These are phyloP conservation scores for Anguilla megastoma DNA, from an alignment of 2,797 vertebrate species.

Conservation along the genomic window DNA sequence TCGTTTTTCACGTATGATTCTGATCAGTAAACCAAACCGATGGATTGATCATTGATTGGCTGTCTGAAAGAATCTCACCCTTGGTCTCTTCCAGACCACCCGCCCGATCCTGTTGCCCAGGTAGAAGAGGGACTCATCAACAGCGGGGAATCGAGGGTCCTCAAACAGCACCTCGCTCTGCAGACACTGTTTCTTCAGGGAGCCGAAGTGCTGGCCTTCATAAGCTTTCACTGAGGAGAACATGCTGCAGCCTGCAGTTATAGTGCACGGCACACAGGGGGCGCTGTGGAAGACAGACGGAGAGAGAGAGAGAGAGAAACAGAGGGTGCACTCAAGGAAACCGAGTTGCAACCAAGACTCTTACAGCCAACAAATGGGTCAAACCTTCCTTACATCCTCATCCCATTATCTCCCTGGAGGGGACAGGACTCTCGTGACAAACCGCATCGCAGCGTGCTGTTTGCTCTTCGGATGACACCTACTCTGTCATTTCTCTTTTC, in stretches of 20 bases:
- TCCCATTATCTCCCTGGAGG: conserved; percentile 9
- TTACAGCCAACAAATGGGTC: conserved; percentile 23
- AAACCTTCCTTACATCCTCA: conserved; percentile 14
- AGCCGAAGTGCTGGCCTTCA: conserved; percentile 84
- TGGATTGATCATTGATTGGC: not conserved
- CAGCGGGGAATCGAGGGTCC: conserved; percentile 85
- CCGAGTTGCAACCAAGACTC: not conserved
- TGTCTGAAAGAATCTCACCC: conserved; percentile 69
- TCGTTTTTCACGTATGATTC: not conserved
- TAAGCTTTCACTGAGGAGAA: conserved; percentile 88
- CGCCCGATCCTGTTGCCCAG: conserved; percentile 81
- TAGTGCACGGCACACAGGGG: conserved; percentile 27
- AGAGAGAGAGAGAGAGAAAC: not conserved
- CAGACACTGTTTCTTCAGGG: conserved; percentile 88
- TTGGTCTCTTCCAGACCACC: conserved; percentile 90
- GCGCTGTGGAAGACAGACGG: not conserved
- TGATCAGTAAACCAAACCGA: not conserved
- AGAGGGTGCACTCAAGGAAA: not conserved
- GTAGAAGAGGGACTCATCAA: conserved; percentile 87
- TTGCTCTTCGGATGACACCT: not conserved
- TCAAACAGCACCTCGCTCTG: conserved; percentile 87
- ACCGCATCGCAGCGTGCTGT: not conserved
- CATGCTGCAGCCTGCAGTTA: conserved; percentile 79
- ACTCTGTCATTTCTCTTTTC: not conserved
- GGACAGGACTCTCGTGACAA: not conserved